Percentiles rank a stretch among this genome's conserved stretches.
phyloP scores from a whole-genome alignment of 2,113 vertebrate genomes.

The Clupea harengus region DNA sequence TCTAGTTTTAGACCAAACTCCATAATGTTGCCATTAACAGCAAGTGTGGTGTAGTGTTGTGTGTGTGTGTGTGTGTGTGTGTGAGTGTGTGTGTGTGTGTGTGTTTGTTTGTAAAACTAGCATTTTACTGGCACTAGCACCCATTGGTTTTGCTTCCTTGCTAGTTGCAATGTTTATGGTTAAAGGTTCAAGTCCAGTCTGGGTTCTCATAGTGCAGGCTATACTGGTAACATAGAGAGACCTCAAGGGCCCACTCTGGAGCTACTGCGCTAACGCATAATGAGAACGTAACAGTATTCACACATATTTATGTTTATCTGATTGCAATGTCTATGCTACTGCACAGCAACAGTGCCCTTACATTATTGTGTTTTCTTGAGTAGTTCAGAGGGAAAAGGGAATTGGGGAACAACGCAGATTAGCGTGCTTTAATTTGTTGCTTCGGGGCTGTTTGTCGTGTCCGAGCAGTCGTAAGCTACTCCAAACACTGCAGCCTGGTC shows the following conservation, averaged over 20 bases:
- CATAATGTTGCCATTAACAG: no score
- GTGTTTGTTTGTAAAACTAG: neutral
- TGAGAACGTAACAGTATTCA: neutral
- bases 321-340: neutral
- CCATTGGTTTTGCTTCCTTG: no score
- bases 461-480: neutral
- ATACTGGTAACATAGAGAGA: no score
- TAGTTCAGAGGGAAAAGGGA: neutral
- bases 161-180: no score
- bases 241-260: no score
- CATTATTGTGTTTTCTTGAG: neutral
- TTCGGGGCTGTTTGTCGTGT: neutral
- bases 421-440: neutral
- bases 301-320: neutral
- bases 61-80: neutral
- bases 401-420: neutral
- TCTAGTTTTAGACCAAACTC: no score
- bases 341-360: neutral
- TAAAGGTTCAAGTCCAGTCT: no score
- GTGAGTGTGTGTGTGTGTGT: neutral
- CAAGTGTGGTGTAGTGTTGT: no score
- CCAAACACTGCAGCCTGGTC: neutral
- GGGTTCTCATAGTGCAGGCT: no score
- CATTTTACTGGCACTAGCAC: no score
- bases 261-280: neutral